Conservation (phyloP, 2,113 vertebrate species). For the Urocolius indicus region DNA sequence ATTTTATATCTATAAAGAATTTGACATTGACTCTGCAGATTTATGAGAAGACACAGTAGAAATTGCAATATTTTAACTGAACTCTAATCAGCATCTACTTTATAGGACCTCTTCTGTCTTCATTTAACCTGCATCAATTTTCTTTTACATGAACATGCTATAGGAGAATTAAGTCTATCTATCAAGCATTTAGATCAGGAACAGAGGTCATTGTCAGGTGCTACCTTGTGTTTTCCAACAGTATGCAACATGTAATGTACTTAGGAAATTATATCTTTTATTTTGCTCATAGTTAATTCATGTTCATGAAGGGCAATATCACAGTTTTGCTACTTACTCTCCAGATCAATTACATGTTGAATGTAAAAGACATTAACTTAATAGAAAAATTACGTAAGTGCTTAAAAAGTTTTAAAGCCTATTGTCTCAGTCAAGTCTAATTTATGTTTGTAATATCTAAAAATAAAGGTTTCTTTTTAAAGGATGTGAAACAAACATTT, state of each 20-base stretch:
- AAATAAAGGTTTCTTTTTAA: neutral
- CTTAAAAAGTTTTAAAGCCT: neutral
- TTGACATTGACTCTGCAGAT: neutral
- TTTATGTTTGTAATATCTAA: neutral
- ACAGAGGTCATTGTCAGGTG: neutral
- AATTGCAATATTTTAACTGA: neutral
- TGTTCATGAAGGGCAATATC: neutral
- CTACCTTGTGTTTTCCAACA: neutral
- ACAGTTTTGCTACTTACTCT: neutral
- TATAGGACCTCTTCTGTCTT: neutral
- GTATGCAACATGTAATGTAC: neutral
- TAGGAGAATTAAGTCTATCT: neutral
- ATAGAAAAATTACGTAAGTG: neutral
- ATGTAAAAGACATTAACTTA: neutral
- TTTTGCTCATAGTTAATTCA: neutral
- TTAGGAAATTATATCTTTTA: neutral
- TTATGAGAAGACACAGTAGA: neutral
- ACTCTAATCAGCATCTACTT: neutral
- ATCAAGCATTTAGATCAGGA: neutral
- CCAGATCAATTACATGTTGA: neutral
- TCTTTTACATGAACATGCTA: neutral
- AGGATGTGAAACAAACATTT: too few species aligned
- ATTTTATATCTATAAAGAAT: neutral
- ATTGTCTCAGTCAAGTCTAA: neutral
- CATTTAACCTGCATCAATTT: neutral